Percentiles rank a stretch among this genome's conserved stretches.
phyloP scores from a whole-genome alignment of 1,140 invertebrate genomes.

The Melipona quadrifasciata region DNA sequence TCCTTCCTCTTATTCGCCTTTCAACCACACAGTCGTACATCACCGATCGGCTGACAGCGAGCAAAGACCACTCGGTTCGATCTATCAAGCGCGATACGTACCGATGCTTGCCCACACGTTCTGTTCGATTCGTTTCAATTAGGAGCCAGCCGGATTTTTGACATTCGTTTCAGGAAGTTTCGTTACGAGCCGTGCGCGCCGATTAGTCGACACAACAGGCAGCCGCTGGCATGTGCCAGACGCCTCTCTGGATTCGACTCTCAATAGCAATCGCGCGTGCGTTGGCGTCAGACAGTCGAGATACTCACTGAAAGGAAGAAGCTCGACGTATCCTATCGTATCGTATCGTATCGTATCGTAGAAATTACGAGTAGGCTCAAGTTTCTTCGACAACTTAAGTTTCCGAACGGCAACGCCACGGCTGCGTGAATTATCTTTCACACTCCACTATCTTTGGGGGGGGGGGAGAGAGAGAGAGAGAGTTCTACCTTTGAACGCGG shows the following conservation, averaged over 20 bases:
- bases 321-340: conserved; percentile 15
- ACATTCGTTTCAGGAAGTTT: conserved; percentile 10
- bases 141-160: conserved; percentile 8
- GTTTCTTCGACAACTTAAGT: conserved; percentile 10
- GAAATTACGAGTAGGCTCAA: conserved; percentile 26
- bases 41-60: not conserved
- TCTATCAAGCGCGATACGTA: not conserved
- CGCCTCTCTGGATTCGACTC: conserved; percentile 9
- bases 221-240: not conserved
- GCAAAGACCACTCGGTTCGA: not conserved
- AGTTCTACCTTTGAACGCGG: not conserved
- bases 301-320: conserved; percentile 34
- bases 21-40: conserved; percentile 14
- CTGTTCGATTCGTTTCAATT: conserved; percentile 26
- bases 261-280: not conserved
- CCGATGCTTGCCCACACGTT: conserved; percentile 33
- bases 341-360: conserved; percentile 2
- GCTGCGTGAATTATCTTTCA: not conserved
- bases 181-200: not conserved
- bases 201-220: conserved; percentile 18
- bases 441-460: no score
- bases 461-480: no score
- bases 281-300: conserved; percentile 38
- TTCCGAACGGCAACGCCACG: no score
- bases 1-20: not conserved